These are phyloP conservation scores for Odontamblyopus lacepedii DNA, from an alignment of 2,797 vertebrate genomes.

Conservation along the genomic window DNA sequence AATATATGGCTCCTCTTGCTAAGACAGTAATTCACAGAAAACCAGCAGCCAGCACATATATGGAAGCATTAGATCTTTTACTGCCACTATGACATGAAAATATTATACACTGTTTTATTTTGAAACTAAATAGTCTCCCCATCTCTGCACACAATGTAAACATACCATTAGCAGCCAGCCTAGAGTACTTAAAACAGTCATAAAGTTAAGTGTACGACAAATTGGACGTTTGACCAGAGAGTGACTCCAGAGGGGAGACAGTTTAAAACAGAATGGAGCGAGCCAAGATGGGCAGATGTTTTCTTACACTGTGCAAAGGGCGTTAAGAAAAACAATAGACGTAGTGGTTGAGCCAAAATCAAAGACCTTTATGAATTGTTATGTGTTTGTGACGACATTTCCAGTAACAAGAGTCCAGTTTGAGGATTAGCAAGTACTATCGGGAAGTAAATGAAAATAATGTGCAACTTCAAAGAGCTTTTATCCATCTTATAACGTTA, in stretches of 20 bases:
- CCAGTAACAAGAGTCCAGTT: slow-evolving; percentile 3
- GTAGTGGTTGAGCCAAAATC: neutral
- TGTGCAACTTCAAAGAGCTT: neutral
- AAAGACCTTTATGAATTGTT: neutral
- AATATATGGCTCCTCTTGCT: too few relatives aligned
- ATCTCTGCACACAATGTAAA: slow-evolving; percentile 3
- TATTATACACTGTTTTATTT: neutral
- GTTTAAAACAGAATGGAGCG: neutral
- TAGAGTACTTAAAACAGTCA: neutral
- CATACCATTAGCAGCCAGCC: neutral
- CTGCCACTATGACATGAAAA: neutral
- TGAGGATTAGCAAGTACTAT: neutral
- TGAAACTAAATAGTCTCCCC: slow-evolving; percentile 16
- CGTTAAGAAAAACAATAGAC: slow-evolving; percentile 6
- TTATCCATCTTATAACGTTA: neutral
- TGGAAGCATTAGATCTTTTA: neutral
- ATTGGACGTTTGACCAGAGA: slow-evolving; percentile 15
- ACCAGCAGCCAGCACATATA: neutral
- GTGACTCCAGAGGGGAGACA: neutral
- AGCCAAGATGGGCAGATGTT: neutral
- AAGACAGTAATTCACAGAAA: neutral
- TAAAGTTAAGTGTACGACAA: slow-evolving; percentile 8
- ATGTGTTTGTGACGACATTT: neutral
- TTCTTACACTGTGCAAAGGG: slow-evolving; percentile 6
- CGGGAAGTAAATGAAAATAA: neutral